Conservation (phyloP, 2,888 invertebrate species). For the Pteria penguin region DNA sequence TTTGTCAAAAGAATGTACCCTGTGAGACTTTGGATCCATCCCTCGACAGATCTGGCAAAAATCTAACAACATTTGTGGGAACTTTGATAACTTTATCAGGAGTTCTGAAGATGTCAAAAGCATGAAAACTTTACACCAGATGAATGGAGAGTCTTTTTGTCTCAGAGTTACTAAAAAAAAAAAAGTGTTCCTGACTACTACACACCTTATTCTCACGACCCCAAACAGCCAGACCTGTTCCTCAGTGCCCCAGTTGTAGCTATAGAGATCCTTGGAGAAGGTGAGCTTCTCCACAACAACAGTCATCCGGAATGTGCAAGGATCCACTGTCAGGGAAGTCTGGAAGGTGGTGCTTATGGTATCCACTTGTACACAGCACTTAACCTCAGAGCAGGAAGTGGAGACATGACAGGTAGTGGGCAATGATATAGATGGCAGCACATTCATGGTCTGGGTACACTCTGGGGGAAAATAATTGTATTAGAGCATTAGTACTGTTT, state of each 20-base stretch:
- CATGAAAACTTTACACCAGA: no score
- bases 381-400: conserved; percentile 42
- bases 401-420: conserved; percentile 41
- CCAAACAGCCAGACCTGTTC: conserved; percentile 38
- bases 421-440: conserved; percentile 11
- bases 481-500: no score
- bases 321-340: conserved; percentile 26
- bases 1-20: no score
- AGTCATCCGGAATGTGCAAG: conserved; percentile 35
- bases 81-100: no score
- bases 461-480: conserved; percentile 17
- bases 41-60: no score
- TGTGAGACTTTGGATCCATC: no score
- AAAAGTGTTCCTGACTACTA: no score
- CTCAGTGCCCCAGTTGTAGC: conserved; percentile 38
- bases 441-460: conserved; percentile 3
- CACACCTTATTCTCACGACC: conserved; percentile 30
- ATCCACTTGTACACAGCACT: conserved; percentile 46
- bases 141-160: no score
- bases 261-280: conserved; percentile 21
- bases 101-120: no score
- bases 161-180: no score
- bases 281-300: conserved; percentile 38
- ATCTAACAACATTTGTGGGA: no score
- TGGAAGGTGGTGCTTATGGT: conserved; percentile 22